A percentile compares a stretch with the other conserved stretches of the same genome.
phyloP scores from a whole-genome alignment of 1,140 invertebrate species.

The Vollenhovia emeryi region DNA sequence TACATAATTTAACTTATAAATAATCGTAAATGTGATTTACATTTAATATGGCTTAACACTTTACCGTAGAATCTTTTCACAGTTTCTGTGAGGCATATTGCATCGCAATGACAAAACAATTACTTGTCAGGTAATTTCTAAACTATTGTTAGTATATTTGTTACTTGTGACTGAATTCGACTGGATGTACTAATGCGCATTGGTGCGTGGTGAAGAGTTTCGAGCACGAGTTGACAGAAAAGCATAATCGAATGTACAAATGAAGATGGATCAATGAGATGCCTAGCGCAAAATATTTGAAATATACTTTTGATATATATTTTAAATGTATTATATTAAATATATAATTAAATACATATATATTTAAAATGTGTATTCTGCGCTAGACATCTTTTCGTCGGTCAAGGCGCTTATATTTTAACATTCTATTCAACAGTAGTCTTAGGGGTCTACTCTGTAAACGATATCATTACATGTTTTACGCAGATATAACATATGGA shows the following conservation, averaged over 20 bases:
- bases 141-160: constrained; percentile 31
- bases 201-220: neutral
- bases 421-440: constrained; percentile 8
- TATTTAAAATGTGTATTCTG: neutral
- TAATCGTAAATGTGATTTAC: constrained; percentile 18
- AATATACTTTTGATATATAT: too few relatives aligned
- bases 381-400: neutral
- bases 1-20: constrained; percentile 12
- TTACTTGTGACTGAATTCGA: constrained; percentile 6
- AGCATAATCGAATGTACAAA: neutral
- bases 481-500: too few relatives aligned
- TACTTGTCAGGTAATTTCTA: constrained; percentile 5
- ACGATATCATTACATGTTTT: too few relatives aligned
- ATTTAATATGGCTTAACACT: constrained; percentile 10
- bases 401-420: neutral
- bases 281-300: neutral
- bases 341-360: neutral
- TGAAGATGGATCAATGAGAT: neutral
- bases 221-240: neutral
- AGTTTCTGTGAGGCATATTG: constrained; percentile 11
- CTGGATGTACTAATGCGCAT: neutral
- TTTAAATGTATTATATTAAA: too few relatives aligned
- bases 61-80: constrained; percentile 17
- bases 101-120: neutral
- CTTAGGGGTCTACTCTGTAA: too few relatives aligned